Evolutionary conservation across 2,113 vertebrate species (phyloP), one percentile per base, ranked within the genome.

Genomic region (Myocastor coypus): DNA sequence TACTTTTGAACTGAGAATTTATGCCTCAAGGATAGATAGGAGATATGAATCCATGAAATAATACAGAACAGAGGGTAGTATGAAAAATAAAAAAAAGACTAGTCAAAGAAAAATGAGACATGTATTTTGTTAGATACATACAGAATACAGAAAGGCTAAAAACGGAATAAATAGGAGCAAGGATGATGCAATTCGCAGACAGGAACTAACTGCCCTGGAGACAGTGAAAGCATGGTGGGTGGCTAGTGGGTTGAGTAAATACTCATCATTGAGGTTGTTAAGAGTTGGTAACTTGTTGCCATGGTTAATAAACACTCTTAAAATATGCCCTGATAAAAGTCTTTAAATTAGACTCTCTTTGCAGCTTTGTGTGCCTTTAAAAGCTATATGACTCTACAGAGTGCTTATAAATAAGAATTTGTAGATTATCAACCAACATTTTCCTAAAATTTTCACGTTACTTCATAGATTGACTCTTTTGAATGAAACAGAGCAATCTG

Each of bases 401-500:
- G 63, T 98, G 92, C 87, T 95, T 96, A 34, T 97, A 97, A 95
- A 96, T 96, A 98, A 98, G 50, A 98, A 95, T 97, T 85, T 97
- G 86, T 96, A 94, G 89, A 94, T 92, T 92, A 94, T 95, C 88
- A 97, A 97, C 95, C 89, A 97, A 94, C 89, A 95, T 55, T 94
- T 87, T 95, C 94, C 96, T 97, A 97, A 97, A 97, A 97, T 97
- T 95, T 94, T 97, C 95, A 97, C 85, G 96, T 97, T 98, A 93
- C 96, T 98, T 98, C 95, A 91, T 96, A 98, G 97, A 97, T 96
- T 98, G 97, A 98, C 96, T 98, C 98, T 98, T 98, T 98, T 98
- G 97, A 98, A 98, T 98, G 97, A 98, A 98, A 98, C 52, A 94
- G 98, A 98, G 97, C 98, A 98, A 98, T 98, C 98, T 99, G 98